Percentiles rank a stretch among this genome's conserved stretches.
Evolutionary conservation across 2,113 vertebrate genomes (phyloP).

Genomic region (Scopus umbretta): DNA sequence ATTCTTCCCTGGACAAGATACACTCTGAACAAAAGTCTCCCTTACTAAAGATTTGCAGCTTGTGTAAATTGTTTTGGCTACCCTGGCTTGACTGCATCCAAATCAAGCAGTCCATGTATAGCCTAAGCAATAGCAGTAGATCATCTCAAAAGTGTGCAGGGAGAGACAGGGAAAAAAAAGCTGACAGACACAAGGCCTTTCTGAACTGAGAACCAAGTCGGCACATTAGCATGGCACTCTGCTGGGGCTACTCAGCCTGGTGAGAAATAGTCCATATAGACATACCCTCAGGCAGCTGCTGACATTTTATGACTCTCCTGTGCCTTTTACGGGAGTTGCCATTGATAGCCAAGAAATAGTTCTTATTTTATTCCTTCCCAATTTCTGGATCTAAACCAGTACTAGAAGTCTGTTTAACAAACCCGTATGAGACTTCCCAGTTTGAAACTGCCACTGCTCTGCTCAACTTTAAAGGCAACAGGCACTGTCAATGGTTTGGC

Average conservation of each 20-base stretch:
- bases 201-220: not conserved
- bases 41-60: not conserved
- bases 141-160: not conserved
- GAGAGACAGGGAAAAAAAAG: not conserved
- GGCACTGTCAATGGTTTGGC: not conserved
- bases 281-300: not conserved
- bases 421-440: not conserved
- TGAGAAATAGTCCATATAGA: not conserved
- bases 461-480: not conserved
- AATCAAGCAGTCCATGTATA: not conserved
- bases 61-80: not conserved
- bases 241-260: not conserved
- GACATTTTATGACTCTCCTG: not conserved
- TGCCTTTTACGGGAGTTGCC: not conserved
- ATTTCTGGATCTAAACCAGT: not conserved
- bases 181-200: not conserved
- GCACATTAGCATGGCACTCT: not conserved
- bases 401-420: not conserved
- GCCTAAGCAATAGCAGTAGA: not conserved
- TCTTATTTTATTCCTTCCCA: not conserved
- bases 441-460: not conserved
- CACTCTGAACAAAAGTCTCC: not conserved
- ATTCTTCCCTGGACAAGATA: not conserved
- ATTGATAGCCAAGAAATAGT: not conserved
- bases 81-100: not conserved